phyloP scores from a whole-genome alignment of 2,888 invertebrate genomes.

The Dryocosmus kuriphilus region DNA sequence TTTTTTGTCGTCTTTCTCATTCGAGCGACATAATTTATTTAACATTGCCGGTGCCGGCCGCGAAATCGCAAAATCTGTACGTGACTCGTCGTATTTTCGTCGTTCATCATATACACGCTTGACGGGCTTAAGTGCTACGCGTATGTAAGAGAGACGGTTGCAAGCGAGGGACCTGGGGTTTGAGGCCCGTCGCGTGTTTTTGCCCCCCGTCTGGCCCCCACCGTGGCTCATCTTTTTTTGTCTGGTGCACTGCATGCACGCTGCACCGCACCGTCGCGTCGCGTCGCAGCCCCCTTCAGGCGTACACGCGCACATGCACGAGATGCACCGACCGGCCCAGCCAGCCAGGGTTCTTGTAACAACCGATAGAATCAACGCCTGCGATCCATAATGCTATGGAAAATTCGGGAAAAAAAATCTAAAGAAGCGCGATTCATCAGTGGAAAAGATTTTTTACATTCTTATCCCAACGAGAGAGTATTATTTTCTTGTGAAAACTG shows the following conservation, averaged over 20 bases:
- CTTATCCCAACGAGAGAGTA: too few species aligned
- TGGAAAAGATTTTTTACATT: too few species aligned
- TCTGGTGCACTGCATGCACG: constrained; percentile 65
- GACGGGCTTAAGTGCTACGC: constrained; percentile 20
- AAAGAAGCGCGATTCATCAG: too few species aligned
- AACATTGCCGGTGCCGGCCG: constrained; percentile 34
- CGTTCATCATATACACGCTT: constrained; percentile 36
- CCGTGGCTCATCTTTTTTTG: constrained; percentile 72
- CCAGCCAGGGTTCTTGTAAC: constrained; percentile 1
- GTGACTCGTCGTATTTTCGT: constrained; percentile 39
- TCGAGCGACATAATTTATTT: constrained; percentile 39
- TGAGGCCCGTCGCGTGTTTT: constrained; percentile 72
- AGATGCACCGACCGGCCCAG: neutral
- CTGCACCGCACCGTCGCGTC: constrained; percentile 34
- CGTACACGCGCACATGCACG: constrained; percentile 55
- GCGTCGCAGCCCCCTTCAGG: constrained; percentile 42
- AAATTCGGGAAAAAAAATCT: neutral
- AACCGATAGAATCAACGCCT: constrained; percentile 35
- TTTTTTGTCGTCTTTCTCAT: constrained; percentile 6
- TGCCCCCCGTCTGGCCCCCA: constrained; percentile 73
- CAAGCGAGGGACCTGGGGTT: constrained; percentile 64
- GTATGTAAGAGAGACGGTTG: constrained; percentile 58
- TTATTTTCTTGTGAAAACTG: too few species aligned
- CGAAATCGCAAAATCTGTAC: constrained; percentile 39
- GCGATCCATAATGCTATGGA: neutral